phyloP scores from a whole-genome alignment of 2,797 vertebrate species.

The Tolypeutes matacus region DNA sequence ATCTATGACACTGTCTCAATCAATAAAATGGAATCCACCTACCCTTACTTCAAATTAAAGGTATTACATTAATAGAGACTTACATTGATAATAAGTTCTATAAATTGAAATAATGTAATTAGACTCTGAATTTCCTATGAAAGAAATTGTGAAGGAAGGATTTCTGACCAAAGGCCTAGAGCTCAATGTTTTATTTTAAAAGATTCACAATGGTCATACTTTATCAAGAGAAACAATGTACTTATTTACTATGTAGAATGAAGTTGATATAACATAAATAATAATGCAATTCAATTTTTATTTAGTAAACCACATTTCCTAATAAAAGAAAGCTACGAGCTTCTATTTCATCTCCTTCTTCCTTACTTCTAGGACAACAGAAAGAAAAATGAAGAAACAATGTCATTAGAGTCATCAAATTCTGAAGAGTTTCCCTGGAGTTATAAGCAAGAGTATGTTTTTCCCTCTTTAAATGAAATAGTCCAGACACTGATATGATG shows the following conservation, averaged over 20 bases:
- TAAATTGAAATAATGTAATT: constrained; percentile 68
- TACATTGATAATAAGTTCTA: constrained; percentile 51
- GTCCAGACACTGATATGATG: neutral
- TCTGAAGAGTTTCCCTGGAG: constrained; percentile 26
- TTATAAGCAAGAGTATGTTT: neutral
- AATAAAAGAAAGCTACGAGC: constrained; percentile 60
- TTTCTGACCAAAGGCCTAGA: neutral
- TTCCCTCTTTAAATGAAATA: neutral
- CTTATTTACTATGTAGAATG: constrained; percentile 1
- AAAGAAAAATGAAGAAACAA: constrained; percentile 59
- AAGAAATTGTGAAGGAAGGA: constrained; percentile 58
- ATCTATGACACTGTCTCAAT: constrained; percentile 33
- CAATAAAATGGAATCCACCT: constrained; percentile 60
- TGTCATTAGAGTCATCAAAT: neutral
- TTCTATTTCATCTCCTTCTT: constrained; percentile 47
- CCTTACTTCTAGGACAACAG: neutral
- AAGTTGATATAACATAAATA: constrained; percentile 42
- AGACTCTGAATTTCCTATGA: constrained; percentile 61
- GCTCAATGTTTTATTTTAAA: constrained; percentile 54
- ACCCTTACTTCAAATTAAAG: constrained; percentile 71
- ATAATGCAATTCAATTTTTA: constrained; percentile 17
- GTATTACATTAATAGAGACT: constrained; percentile 61
- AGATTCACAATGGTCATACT: neutral
- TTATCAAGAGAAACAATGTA: constrained; percentile 42
- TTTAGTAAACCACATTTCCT: constrained; percentile 11